phyloP scores from a whole-genome alignment of 2,113 vertebrate species.

The Nyctereutes procyonoides region DNA sequence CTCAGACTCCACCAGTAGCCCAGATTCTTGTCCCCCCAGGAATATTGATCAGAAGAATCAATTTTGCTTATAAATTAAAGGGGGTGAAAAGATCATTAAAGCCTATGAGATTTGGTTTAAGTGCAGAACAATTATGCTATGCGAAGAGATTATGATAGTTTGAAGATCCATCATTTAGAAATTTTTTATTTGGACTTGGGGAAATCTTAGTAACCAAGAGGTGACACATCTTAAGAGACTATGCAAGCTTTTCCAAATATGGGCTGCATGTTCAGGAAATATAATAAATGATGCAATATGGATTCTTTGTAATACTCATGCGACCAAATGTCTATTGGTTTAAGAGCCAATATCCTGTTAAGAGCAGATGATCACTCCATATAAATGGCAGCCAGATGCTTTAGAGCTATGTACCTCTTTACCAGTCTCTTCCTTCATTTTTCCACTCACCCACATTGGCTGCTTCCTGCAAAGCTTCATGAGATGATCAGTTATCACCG shows the following conservation, averaged over 20 bases:
- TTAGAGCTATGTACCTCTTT: not conserved
- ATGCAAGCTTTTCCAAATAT: constrained; percentile 19
- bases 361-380: not conserved
- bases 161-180: constrained; percentile 66
- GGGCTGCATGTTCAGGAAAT: not conserved
- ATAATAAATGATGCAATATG: not conserved
- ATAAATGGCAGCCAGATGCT: not conserved
- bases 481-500: not conserved
- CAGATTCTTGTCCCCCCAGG: constrained; percentile 67
- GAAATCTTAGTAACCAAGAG: constrained; percentile 20
- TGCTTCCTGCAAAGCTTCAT: not conserved
- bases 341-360: not conserved
- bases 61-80: constrained; percentile 87
- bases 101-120: constrained; percentile 74
- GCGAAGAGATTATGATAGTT: constrained; percentile 53
- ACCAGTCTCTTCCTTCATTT: not conserved
- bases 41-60: constrained; percentile 85
- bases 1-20: constrained; percentile 65
- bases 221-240: not conserved
- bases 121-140: constrained; percentile 67
- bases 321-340: not conserved
- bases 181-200: constrained; percentile 13
- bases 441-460: not conserved
- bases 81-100: constrained; percentile 81
- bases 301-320: not conserved